Percentiles rank a stretch among this genome's conserved stretches.
Evolutionary conservation across 2,888 invertebrate genomes (phyloP).

Genomic region (Argynnis bischoffii): DNA sequence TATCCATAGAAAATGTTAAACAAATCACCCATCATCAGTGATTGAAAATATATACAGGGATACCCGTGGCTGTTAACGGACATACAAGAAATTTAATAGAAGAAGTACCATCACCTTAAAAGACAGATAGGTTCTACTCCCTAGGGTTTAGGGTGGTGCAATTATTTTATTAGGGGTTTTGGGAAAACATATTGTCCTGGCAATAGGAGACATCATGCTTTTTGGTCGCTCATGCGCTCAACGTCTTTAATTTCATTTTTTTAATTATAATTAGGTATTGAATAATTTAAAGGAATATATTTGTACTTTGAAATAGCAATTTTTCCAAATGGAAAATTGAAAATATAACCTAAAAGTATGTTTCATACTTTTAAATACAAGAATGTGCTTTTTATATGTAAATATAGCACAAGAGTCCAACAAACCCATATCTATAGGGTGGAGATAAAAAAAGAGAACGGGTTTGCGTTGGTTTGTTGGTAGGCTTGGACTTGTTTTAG

Average conservation of each 20-base stretch:
- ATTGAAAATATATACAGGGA: slow-evolving; percentile 46
- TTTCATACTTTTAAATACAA: too few relatives aligned
- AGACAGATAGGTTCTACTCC: slow-evolving; percentile 54
- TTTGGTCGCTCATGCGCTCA: slow-evolving; percentile 13
- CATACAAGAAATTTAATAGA: slow-evolving; percentile 60
- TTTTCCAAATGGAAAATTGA: background rate
- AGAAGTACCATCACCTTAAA: slow-evolving; percentile 77
- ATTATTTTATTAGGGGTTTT: slow-evolving; percentile 43
- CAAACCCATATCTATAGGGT: background rate
- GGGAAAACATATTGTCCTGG: slow-evolving; percentile 35
- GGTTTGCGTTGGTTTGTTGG: background rate
- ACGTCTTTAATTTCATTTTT: slow-evolving; percentile 4
- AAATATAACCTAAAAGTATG: too few relatives aligned
- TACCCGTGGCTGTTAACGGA: slow-evolving; percentile 66
- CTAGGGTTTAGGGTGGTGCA: slow-evolving; percentile 53
- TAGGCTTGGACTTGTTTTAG: slow-evolving; percentile 53
- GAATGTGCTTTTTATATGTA: too few relatives aligned
- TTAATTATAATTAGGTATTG: too few relatives aligned
- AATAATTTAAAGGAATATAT: background rate
- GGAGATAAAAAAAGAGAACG: background rate
- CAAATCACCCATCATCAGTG: slow-evolving; percentile 38
- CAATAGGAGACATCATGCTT: slow-evolving; percentile 29
- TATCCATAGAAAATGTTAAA: slow-evolving; percentile 35
- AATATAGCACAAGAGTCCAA: background rate
- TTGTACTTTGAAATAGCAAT: background rate